Conservation (phyloP, 2,797 vertebrate species). For the Microhierax caerulescens region DNA sequence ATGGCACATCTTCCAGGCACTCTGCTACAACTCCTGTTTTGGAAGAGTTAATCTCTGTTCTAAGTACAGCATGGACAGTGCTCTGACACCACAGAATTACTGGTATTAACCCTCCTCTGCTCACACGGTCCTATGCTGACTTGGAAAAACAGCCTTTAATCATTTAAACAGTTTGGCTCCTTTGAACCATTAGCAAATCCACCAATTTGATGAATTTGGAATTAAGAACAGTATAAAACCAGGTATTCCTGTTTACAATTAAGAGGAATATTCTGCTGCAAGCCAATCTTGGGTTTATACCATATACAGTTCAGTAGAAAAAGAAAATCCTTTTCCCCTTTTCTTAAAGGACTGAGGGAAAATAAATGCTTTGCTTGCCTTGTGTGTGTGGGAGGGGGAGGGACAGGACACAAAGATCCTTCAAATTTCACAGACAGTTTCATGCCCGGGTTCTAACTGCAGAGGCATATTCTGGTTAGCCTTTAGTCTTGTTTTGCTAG, state of each 20-base stretch:
- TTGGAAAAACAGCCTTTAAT: not conserved
- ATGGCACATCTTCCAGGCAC: not conserved
- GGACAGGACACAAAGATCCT: not conserved
- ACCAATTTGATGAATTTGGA: not conserved
- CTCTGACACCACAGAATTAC: not conserved
- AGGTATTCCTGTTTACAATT: not conserved
- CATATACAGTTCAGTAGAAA: not conserved
- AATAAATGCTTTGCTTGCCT: not conserved
- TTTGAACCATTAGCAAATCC: not conserved
- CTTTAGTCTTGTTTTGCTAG: not conserved
- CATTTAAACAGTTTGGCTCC: not conserved
- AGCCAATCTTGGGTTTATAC: not conserved
- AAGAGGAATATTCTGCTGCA: not conserved
- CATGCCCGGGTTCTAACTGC: not conserved
- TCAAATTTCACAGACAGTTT: not conserved
- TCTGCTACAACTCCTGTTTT: not conserved
- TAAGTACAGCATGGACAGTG: rapidly evolving
- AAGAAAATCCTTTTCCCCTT: not conserved
- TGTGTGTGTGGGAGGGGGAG: too few relatives aligned
- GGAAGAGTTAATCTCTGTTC: not conserved
- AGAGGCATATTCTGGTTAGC: not conserved
- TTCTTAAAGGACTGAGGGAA: not conserved
- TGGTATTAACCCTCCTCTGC: not conserved
- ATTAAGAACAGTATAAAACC: not conserved
- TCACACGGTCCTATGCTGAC: not conserved